Percentiles rank a stretch among this genome's conserved stretches.
These are phyloP conservation scores for Mola mola DNA, from an alignment of 2,113 vertebrate genomes.

Conservation along the genomic window DNA sequence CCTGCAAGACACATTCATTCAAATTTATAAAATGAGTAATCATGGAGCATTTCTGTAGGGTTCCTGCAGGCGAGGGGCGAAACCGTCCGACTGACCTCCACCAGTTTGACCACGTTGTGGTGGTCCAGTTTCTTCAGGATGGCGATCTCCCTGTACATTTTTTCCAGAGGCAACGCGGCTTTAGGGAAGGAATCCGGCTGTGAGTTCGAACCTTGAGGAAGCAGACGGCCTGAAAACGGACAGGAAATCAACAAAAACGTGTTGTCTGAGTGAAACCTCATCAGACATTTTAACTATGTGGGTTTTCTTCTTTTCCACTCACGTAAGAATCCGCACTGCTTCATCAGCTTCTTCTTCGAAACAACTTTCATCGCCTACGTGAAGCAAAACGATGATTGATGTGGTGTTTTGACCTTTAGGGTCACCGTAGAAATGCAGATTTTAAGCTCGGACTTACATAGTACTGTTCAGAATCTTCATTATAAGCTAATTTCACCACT, in stretches of 20 bases:
- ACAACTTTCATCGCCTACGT: constrained; percentile 96
- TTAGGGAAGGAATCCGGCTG: constrained; percentile 81
- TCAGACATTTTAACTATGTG: too few species aligned
- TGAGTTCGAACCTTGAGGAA: constrained; percentile 83
- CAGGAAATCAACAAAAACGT: too few species aligned
- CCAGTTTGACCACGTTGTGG: constrained; percentile 91
- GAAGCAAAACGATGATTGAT: neutral
- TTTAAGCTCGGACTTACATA: constrained; percentile 84
- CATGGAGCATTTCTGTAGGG: too few species aligned
- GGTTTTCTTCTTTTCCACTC: constrained; percentile 81
- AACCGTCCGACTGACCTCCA: constrained; percentile 88
- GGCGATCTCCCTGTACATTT: constrained; percentile 94
- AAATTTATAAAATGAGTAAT: too few species aligned
- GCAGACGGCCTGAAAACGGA: constrained; percentile 83
- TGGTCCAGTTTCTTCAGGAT: constrained; percentile 97
- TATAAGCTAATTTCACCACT: constrained; percentile 94
- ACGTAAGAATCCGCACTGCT: constrained; percentile 95
- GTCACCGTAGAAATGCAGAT: neutral
- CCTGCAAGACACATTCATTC: constrained; percentile 77
- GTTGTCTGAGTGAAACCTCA: too few species aligned
- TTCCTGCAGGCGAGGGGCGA: too few species aligned
- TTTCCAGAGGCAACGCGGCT: constrained; percentile 85
- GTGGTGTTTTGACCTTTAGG: neutral
- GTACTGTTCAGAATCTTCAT: constrained; percentile 90
- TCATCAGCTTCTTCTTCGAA: constrained; percentile 96